Percentiles rank a stretch among this genome's conserved stretches.
Conservation (phyloP, 2,113 vertebrate species). For the Chaenocephalus aceratus region DNA sequence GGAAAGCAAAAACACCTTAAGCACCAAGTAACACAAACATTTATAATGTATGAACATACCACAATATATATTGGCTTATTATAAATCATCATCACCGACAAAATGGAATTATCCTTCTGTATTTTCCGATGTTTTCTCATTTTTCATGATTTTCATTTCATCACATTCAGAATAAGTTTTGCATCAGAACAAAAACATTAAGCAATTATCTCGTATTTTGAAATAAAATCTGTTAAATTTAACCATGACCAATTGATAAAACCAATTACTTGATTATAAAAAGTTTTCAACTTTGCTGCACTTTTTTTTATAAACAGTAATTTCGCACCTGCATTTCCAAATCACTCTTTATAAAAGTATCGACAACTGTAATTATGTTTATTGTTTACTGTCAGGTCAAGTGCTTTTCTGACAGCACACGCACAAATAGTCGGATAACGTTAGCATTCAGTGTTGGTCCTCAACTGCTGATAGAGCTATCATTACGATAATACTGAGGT, state of each 20-base stretch:
- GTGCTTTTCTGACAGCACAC: conserved; percentile 22
- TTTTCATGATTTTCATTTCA: neutral
- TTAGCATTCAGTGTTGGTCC: conserved; percentile 23
- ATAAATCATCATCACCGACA: conserved; percentile 34
- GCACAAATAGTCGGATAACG: neutral
- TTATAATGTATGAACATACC: neutral
- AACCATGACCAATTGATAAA: conserved; percentile 3
- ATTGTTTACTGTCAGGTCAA: conserved; percentile 14
- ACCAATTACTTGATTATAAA: neutral
- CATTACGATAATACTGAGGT: conserved; percentile 64
- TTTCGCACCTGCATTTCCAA: neutral
- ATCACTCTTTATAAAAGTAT: too few relatives aligned
- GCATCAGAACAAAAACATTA: conserved; percentile 28
- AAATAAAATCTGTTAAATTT: conserved; percentile 17
- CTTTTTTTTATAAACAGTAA: neutral
- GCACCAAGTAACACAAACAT: conserved; percentile 8
- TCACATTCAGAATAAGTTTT: conserved; percentile 20
- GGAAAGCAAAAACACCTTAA: neutral
- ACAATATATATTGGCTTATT: conserved; percentile 4
- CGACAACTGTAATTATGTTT: neutral
- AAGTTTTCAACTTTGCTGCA: conserved; percentile 9
- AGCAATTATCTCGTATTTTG: conserved; percentile 39
- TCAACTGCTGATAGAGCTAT: conserved; percentile 54
- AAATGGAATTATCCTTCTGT: neutral
- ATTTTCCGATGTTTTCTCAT: neutral